phyloP scores from a whole-genome alignment of 2,888 invertebrate species.

The Xylota segnis region DNA sequence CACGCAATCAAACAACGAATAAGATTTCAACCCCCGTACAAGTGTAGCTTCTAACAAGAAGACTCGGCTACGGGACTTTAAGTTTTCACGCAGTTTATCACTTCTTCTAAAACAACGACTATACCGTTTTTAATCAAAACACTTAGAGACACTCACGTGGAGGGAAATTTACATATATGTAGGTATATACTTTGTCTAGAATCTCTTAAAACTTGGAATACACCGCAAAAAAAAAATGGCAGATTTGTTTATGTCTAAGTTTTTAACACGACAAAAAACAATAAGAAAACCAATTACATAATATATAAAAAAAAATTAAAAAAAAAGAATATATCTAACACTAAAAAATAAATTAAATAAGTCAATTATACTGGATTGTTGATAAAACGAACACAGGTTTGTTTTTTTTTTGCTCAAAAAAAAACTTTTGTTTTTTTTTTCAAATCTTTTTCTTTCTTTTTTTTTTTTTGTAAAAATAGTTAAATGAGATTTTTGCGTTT shows the following conservation, averaged over 20 bases:
- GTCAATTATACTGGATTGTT: slow-evolving; percentile 72
- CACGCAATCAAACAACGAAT: slow-evolving; percentile 30
- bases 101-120: slow-evolving; percentile 18
- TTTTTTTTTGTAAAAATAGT: slow-evolving; percentile 54
- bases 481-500: slow-evolving; percentile 71
- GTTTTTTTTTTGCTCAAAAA: slow-evolving; percentile 41
- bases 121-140: slow-evolving; percentile 47
- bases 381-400: slow-evolving; percentile 71
- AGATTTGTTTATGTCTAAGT: slow-evolving; percentile 51
- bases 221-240: slow-evolving; percentile 71
- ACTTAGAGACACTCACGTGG: slow-evolving; percentile 67
- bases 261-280: slow-evolving; percentile 54
- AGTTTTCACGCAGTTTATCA: slow-evolving; percentile 36
- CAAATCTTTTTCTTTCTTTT: slow-evolving; percentile 10
- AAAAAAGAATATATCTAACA: slow-evolving; percentile 52
- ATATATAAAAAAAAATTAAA: slow-evolving; percentile 44
- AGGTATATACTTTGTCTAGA: slow-evolving; percentile 48
- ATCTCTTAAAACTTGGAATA: slow-evolving; percentile 61
- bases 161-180: slow-evolving; percentile 65
- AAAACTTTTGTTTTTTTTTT: slow-evolving; percentile 22
- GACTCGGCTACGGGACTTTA: slow-evolving; percentile 33
- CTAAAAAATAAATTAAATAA: slow-evolving; percentile 72
- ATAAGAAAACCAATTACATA: slow-evolving; percentile 47
- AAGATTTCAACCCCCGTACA: slow-evolving; percentile 26
- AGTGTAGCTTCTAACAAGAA: slow-evolving; percentile 38